Base-by-base conservation (phyloP, 2,888 invertebrate genomes). In the Lissocephala sabroskyi region DNA sequence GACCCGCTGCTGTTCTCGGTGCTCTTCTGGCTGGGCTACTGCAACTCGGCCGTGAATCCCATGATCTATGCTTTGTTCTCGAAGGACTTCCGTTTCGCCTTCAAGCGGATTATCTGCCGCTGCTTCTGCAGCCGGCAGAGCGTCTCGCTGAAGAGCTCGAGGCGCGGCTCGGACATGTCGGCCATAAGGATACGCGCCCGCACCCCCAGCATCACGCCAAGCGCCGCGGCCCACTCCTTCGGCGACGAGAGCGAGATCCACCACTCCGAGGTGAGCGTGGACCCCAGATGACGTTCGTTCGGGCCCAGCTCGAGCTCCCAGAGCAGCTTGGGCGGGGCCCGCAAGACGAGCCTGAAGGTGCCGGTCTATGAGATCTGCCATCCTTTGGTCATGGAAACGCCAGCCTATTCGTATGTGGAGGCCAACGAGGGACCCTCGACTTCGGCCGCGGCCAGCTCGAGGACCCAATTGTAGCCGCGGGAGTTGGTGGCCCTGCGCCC, bases 1-100 rank as follows among this genome's bases (percentile, higher is more conserved):
- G 91, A 93, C 58, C 91, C 91, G 1, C 86, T 95, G 49, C 87
- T 96, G 47, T 97, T 97, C 86, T 94, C 95, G 9, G 89, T 97
- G 19, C 89, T 97, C 14, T 97, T 98, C 86, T 98, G 98, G 97
- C 87, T 98, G 56, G 98, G 98, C 1, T 98, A 98, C 86, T 96
- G 96, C 86, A 98, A 98, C 85, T 96, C 96, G 1, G 97, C 97
- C 3, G 92, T 97, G 64, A 98, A 97, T 83, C 97, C 97, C 0
- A 90, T 95, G 81, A 96, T 97, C 59, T 97, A 97, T 84, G 97
- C 96, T 3, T 87, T 96, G 51, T 97, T 97, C 86, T 96, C 96
- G 41, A 94, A 95, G 84, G 97, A 97, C 86, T 97, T 97, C 86
- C 90, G 97, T 53, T 94, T 93, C 81, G 97, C 97, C 17, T 97